Percentiles rank a stretch among this genome's conserved stretches.
Conservation (phyloP, 2,888 invertebrate species). For the Pristionchus maxplancki region DNA sequence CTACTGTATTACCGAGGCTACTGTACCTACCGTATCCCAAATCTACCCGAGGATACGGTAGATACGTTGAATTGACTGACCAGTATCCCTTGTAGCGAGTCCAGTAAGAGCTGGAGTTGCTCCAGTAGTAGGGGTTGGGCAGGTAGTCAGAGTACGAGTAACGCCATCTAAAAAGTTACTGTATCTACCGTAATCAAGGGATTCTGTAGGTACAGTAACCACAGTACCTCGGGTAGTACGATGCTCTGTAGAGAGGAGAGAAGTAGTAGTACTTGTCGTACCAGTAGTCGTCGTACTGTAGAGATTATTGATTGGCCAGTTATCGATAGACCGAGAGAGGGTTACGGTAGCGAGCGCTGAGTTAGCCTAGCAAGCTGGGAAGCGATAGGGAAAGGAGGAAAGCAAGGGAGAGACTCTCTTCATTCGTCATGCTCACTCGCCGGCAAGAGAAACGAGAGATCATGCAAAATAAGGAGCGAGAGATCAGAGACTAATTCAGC, state of each 20-base stretch:
- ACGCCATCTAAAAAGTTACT: constrained; percentile 1
- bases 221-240: constrained; percentile 35
- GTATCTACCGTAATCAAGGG: not conserved
- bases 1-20: too few species aligned
- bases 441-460: not conserved
- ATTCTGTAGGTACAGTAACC: not conserved
- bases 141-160: constrained; percentile 63
- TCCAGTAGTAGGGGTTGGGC: constrained; percentile 74
- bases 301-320: not conserved
- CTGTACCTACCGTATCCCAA: too few species aligned
- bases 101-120: constrained; percentile 66
- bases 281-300: constrained; percentile 72
- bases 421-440: not conserved
- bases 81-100: constrained; percentile 75
- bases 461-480: not conserved
- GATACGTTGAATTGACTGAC: constrained; percentile 52
- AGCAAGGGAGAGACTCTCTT: not conserved
- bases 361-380: constrained; percentile 3
- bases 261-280: constrained; percentile 75
- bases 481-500: not conserved
- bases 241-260: constrained; percentile 58
- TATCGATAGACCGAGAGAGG: not conserved
- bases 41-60: too few species aligned
- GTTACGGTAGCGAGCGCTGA: constrained; percentile 34
- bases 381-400: not conserved